phyloP scores from a whole-genome alignment of 2,113 vertebrate species.

The Calyptomena viridis region DNA sequence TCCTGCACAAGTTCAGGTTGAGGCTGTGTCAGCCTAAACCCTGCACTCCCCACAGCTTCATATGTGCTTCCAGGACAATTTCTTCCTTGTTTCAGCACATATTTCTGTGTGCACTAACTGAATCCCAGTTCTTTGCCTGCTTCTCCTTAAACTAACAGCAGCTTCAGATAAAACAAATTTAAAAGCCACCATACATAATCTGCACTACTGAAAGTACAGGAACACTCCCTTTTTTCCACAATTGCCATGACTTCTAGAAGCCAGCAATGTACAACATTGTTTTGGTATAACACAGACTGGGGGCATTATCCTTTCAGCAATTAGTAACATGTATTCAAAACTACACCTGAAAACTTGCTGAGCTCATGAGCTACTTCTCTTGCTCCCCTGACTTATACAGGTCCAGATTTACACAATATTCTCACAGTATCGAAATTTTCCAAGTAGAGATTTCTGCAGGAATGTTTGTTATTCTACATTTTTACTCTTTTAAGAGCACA shows the following conservation, averaged over 20 bases:
- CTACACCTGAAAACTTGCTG: background rate
- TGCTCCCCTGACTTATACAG: background rate
- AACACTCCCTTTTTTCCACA: background rate
- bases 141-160: background rate
- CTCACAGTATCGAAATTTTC: fast-evolving
- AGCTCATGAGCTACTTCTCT: background rate
- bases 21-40: background rate
- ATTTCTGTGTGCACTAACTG: background rate
- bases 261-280: background rate
- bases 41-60: background rate
- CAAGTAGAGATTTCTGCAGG: background rate
- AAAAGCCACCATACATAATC: background rate
- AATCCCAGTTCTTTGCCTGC: background rate
- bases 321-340: fast-evolving
- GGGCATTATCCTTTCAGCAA: background rate
- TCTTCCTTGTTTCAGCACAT: conserved; percentile 6
- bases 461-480: background rate
- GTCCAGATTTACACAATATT: background rate
- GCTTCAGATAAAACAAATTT: background rate
- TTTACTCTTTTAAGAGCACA: background rate
- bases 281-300: background rate
- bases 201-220: background rate
- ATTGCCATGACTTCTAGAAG: background rate
- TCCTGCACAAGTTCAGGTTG: background rate
- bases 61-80: background rate